These are phyloP conservation scores for Pantala flavescens DNA, from an alignment of 1,140 invertebrate genomes.

Conservation along the genomic window DNA sequence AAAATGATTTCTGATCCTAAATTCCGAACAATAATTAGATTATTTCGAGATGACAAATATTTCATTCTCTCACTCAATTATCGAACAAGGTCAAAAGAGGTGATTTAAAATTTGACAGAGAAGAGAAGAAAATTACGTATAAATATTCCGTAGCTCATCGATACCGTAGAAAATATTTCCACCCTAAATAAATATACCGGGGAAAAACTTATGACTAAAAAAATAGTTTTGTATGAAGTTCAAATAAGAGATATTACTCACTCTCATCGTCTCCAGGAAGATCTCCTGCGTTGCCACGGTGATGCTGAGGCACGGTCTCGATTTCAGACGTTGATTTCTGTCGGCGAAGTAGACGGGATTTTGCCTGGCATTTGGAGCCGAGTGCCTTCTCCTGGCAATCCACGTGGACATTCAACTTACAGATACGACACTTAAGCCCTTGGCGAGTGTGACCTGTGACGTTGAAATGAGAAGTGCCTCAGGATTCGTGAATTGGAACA, in stretches of 20 bases:
- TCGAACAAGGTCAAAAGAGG: too few species aligned
- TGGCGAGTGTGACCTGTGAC: constrained; percentile 77
- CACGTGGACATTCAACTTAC: constrained; percentile 83
- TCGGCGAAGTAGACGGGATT: constrained; percentile 66
- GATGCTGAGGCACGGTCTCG: constrained; percentile 33
- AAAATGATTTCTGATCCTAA: too few species aligned
- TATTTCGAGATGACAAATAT: too few species aligned
- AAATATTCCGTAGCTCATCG: too few species aligned
- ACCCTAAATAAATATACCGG: too few species aligned
- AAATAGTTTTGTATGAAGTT: too few species aligned
- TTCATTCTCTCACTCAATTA: too few species aligned
- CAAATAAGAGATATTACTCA: constrained; percentile 37
- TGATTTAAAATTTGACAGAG: too few species aligned
- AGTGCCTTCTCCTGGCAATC: constrained; percentile 73
- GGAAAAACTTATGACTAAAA: too few species aligned
- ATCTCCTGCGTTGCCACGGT: constrained; percentile 41
- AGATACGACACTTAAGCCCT: constrained; percentile 76
- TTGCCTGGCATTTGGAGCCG: constrained; percentile 58
- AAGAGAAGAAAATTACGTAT: too few species aligned
- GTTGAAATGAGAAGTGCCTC: not conserved
- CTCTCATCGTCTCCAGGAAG: constrained; percentile 55
- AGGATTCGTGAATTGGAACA: not conserved
- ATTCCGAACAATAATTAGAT: too few species aligned
- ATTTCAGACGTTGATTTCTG: constrained; percentile 78
- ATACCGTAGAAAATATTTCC: too few species aligned